phyloP scores from a whole-genome alignment of 2,797 vertebrate genomes.

The Pelodytes ibericus region DNA sequence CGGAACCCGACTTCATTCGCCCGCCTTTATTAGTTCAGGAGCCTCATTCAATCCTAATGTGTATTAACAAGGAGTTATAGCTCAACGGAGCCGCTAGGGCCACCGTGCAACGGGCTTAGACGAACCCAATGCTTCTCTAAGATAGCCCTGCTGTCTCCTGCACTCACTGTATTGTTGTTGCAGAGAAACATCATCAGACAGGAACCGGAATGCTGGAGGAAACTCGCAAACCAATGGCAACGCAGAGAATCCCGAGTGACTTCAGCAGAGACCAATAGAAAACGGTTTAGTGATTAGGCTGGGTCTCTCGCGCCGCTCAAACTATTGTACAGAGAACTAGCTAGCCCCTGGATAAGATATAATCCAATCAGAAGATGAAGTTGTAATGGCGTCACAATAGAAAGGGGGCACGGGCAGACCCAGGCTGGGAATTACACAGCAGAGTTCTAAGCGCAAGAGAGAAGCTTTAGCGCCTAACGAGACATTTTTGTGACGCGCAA shows the following conservation, averaged over 20 bases:
- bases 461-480: not conserved
- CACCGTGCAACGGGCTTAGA: no score
- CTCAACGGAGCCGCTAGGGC: no score
- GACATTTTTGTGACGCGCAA: not conserved
- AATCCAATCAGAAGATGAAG: not conserved
- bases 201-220: constrained; percentile 35
- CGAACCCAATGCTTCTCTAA: no score
- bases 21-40: no score
- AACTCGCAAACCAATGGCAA: constrained; percentile 5
- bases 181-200: not conserved
- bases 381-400: not conserved
- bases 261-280: not conserved
- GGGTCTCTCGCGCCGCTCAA: not conserved
- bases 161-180: constrained; percentile 34
- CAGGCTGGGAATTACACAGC: no score
- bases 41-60: no score
- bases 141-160: constrained; percentile 9
- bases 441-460: no score
- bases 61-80: no score
- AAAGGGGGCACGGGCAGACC: not conserved
- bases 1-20: no score
- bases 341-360: not conserved
- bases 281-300: not conserved
- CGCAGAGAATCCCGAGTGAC: not conserved
- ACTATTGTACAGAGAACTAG: not conserved